phyloP scores from a whole-genome alignment of 1,140 invertebrate species.

The Apis cerana region DNA sequence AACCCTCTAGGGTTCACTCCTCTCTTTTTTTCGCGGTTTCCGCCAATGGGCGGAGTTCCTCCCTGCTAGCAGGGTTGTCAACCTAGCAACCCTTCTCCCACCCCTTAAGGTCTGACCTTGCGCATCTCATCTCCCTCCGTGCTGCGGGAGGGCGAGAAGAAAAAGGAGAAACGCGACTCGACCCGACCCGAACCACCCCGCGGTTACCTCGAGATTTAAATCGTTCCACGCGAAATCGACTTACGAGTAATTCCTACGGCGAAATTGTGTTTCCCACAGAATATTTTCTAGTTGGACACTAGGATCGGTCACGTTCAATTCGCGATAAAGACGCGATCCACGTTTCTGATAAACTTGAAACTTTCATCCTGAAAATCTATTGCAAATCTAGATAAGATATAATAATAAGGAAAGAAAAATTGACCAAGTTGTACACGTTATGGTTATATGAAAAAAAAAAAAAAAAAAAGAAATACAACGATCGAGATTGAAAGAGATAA shows the following conservation, averaged over 20 bases:
- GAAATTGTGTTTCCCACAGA: constrained; percentile 28
- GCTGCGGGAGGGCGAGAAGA: constrained; percentile 47
- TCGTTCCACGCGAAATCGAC: constrained; percentile 59
- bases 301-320: too few species aligned
- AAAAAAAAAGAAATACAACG: not conserved
- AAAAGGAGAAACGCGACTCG: constrained; percentile 48
- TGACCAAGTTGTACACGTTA: not conserved
- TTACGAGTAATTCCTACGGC: constrained; percentile 34
- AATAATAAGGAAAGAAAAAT: not conserved
- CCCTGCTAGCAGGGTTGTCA: constrained; percentile 67
- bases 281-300: not conserved
- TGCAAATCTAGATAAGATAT: not conserved
- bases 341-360: not conserved
- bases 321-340: not conserved
- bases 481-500: not conserved
- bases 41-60: constrained; percentile 72
- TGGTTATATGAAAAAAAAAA: not conserved
- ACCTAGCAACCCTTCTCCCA: constrained; percentile 72
- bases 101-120: constrained; percentile 70
- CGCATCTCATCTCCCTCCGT: constrained; percentile 64
- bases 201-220: constrained; percentile 61
- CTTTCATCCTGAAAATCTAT: not conserved
- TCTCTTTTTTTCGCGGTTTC: constrained; percentile 65
- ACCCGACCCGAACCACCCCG: constrained; percentile 40
- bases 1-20: constrained; percentile 61